Base-by-base conservation (phyloP, 2,113 vertebrate species). In the Microtus ochrogaster region DNA sequence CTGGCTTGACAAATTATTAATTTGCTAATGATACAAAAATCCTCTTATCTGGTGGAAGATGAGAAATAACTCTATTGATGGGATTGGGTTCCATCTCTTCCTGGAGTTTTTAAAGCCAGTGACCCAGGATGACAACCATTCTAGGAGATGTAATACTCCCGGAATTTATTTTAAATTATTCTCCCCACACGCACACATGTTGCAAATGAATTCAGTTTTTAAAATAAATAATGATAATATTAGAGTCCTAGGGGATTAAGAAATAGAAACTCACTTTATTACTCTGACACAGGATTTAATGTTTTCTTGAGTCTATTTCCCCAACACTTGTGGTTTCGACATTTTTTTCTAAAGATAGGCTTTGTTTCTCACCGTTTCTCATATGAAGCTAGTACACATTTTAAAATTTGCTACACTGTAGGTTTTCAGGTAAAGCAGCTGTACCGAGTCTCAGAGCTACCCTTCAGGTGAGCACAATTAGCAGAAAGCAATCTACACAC, bases 1-100 rank as follows among this genome's bases (percentile, higher is more conserved):
- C 61, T 89, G 73, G 30, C 87, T 95, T 95, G 58, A 49, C 88
- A 52, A 24, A 74, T 82, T 52, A 47, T 79, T 85, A 89, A 82
- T 52, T 95, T 93, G 26, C 73, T 88, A 82, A n/a, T 93, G 88
- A 92, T 44, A 93, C 13, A 91, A 95, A 97, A 96, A 63, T 76
- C 28, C 21, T 77, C 63, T 96, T 82, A 93, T 10, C 49, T 93
- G 68, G 58, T 82, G 47, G 49, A 86, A 94, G 41, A 79, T 91
- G 66, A 96, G 68, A 91, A 93, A 93, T 94, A 49, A 55, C 73
- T 36, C 61, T 33, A 61, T 66, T 83, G 28, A 72, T 92, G 24
- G 5, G 19, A 24, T 90, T 73, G 26, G 61, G 58, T 92, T 93
- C 44, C 21, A 22, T n/a, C 26, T 22, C 85, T 88, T 68, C 58